A percentile compares a stretch with the other conserved stretches of the same genome.
These are phyloP conservation scores for Lamellibrachia luymesi DNA, from an alignment of 1,140 invertebrate genomes.

Conservation along the genomic window DNA sequence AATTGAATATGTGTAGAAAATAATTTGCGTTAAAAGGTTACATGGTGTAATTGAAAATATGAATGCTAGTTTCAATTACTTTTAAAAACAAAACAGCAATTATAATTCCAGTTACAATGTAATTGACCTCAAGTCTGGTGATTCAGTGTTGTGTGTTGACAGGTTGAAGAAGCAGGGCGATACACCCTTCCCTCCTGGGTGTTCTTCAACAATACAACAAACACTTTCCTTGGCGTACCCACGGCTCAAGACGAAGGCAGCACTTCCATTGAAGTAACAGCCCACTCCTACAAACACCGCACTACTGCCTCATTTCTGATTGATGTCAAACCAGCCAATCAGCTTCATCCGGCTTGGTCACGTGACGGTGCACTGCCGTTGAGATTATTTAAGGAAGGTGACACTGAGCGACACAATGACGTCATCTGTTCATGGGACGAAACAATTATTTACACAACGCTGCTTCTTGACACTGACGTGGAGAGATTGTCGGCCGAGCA, in stretches of 20 bases:
- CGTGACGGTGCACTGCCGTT: not conserved
- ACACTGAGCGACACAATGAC: not conserved
- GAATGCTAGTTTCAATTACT: too few species aligned
- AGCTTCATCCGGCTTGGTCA: not conserved
- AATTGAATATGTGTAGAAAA: too few species aligned
- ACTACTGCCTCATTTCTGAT: not conserved
- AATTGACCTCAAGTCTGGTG: too few species aligned
- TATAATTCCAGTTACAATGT: too few species aligned
- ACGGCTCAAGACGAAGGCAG: not conserved
- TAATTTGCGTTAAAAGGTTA: too few species aligned
- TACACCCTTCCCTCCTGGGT: not conserved
- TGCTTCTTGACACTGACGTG: not conserved
- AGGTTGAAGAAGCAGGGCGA: not conserved
- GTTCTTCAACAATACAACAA: constrained; percentile 12
- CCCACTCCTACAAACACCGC: not conserved
- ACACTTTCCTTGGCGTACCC: not conserved
- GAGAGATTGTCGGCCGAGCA: not conserved
- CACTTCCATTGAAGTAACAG: not conserved
- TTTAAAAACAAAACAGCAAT: too few species aligned
- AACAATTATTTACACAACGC: not conserved
- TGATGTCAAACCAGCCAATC: not conserved
- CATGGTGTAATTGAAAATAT: too few species aligned
- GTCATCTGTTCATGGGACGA: not conserved
- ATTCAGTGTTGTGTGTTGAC: not conserved
- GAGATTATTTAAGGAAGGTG: not conserved